phyloP scores from a whole-genome alignment of 92 coral and sea anemone species.

The Palythoa heliodiscus region DNA sequence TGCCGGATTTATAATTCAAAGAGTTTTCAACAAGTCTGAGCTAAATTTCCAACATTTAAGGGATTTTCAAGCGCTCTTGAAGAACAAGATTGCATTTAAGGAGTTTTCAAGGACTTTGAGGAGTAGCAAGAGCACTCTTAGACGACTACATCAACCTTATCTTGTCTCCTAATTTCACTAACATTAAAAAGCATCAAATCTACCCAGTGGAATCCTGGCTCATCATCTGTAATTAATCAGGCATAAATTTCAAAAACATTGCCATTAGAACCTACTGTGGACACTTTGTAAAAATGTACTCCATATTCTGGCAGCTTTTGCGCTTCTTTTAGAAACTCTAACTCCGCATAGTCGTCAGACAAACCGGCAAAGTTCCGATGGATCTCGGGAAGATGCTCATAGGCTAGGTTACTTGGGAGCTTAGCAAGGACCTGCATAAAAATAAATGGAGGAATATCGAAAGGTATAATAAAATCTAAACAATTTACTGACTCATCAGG shows the following conservation, averaged over 20 bases:
- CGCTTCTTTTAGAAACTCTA: slow-evolving; percentile 89
- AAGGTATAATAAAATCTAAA: not conserved
- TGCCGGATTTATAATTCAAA: too few species aligned
- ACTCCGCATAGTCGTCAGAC: slow-evolving; percentile 82
- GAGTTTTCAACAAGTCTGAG: too few species aligned
- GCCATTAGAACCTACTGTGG: slow-evolving; percentile 55
- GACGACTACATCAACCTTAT: too few species aligned
- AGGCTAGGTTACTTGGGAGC: slow-evolving; percentile 67
- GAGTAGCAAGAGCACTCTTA: too few species aligned
- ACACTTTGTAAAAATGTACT: slow-evolving; percentile 86
- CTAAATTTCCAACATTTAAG: too few species aligned
- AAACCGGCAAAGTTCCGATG: slow-evolving; percentile 77
- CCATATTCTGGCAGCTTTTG: slow-evolving; percentile 95
- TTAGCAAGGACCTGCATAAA: slow-evolving; percentile 67
- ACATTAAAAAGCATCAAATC: too few species aligned
- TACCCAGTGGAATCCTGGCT: too few species aligned
- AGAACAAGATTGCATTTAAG: too few species aligned
- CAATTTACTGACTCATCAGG: not conserved
- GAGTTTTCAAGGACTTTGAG: too few species aligned
- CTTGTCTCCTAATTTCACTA: too few species aligned
- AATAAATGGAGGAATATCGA: not conserved
- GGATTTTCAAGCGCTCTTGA: too few species aligned
- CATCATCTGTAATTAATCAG: not conserved
- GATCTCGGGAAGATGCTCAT: slow-evolving; percentile 77
- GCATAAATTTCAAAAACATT: not conserved